Evolutionary conservation across 2,113 vertebrate genomes (phyloP), one percentile per base, ranked within the genome.

Genomic region (Lamprologus sp.): DNA sequence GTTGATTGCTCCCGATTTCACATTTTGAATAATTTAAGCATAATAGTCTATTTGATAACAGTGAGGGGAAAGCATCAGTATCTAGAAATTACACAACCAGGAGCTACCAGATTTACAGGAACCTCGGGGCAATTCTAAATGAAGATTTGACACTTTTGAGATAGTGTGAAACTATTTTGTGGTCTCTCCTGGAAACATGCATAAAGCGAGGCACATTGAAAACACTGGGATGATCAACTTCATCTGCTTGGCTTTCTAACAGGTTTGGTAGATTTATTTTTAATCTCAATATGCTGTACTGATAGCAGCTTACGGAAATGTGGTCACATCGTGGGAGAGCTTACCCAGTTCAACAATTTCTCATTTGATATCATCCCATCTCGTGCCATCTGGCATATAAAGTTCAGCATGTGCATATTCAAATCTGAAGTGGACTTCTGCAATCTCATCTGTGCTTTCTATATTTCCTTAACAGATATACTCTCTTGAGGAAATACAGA

Each of bases 331-430:
- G 19, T 42, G 21, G 55, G 56, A 82, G 58, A 70, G 75, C 89
- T 56, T 56, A 92, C 51, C 82, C 85, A 85, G 26, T 84, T 89
- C 77, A 70, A 19, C 68, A 40, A 31, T 77, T 87, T 84, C 87
- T 90, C 89, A 90, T 90, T 87, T 90, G 28, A 86, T 63, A 49
- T 83, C 63, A 87, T 86, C 88, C 85, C 60, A 84, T 79, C 73
- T 84, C 70, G 53, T 84, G 81, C 79, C 79, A 89, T 85, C 63
- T 88, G 90, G 82, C 84, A 83, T 11, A 35, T 40, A 51, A 47
- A 31, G 54, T 55, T 56, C 68, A 87, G 83, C 73, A 75, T 60
- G 58, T 65, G 42, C 33, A 75, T 82, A 85, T 77, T 83, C 73
- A 90, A 87, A 58, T 77, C 35, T 80, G 2, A 84, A 68, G 23